phyloP scores from a whole-genome alignment of 2,797 vertebrate genomes.

The Gila robusta region DNA sequence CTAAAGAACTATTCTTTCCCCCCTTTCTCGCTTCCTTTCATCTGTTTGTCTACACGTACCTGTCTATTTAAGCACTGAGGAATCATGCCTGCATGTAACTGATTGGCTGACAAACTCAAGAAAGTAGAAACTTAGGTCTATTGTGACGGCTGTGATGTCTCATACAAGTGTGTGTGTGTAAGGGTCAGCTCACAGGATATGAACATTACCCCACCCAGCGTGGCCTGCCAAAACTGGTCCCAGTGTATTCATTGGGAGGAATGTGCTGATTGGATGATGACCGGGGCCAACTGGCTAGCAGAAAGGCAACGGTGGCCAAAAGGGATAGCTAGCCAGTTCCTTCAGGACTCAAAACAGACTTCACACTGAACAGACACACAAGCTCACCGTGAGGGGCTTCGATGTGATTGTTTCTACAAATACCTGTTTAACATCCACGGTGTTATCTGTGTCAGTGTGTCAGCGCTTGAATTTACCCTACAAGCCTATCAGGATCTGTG shows the following conservation, averaged over 20 bases:
- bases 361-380: constrained; percentile 53
- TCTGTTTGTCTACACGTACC: neutral
- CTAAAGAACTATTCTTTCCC: constrained; percentile 36
- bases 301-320: constrained; percentile 65
- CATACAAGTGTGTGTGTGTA: constrained; percentile 47
- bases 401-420: constrained; percentile 6
- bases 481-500: constrained; percentile 11
- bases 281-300: constrained; percentile 75
- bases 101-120: neutral
- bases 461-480: constrained; percentile 31
- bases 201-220: constrained; percentile 79
- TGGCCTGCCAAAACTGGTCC: constrained; percentile 75
- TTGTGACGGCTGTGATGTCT: constrained; percentile 39
- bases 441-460: constrained; percentile 53
- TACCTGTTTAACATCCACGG: constrained; percentile 32
- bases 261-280: constrained; percentile 82
- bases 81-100: constrained; percentile 1
- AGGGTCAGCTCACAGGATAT: constrained; percentile 83
- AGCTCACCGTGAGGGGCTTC: constrained; percentile 59
- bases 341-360: constrained; percentile 45
- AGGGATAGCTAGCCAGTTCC: constrained; percentile 43
- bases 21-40: constrained; percentile 29
- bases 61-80: neutral
- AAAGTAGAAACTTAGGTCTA: neutral
- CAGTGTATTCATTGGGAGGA: constrained; percentile 75